Evolutionary conservation across 1,140 invertebrate genomes (phyloP).

Genomic region (Plectrocnemia conspersa): DNA sequence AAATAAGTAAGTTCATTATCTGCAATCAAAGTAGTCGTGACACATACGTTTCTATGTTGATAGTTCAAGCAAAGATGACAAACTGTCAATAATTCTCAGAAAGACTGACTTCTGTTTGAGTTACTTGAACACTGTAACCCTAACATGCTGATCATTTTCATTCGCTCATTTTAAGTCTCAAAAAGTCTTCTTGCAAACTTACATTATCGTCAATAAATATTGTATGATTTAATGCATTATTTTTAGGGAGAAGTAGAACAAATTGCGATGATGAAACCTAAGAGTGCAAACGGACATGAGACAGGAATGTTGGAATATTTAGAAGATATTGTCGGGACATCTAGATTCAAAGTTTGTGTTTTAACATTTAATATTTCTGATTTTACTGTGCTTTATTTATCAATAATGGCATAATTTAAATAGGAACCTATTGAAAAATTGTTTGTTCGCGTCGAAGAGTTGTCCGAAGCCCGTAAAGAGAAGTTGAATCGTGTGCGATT

Average conservation of each 20-base stretch:
- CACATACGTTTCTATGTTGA: no score
- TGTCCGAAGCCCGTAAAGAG: conserved; percentile 75
- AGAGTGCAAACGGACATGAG: conserved; percentile 79
- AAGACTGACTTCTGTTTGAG: no score
- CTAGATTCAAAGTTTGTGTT: conserved; percentile 66
- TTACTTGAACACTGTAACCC: no score
- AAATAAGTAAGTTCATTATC: no score
- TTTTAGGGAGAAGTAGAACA: conserved; percentile 96
- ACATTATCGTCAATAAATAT: conserved; percentile 3
- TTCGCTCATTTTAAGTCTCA: no score
- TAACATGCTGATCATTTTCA: no score
- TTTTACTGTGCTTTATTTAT: neutral
- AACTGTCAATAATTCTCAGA: no score
- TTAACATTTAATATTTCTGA: no score
- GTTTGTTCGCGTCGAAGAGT: conserved; percentile 66
- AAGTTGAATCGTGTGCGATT: conserved; percentile 86
- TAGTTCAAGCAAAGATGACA: no score
- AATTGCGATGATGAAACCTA: conserved; percentile 98
- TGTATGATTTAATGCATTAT: conserved; percentile 9
- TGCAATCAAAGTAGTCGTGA: no score
- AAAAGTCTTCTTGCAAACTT: no score
- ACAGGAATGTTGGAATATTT: conserved; percentile 96
- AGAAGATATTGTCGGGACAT: conserved; percentile 97
- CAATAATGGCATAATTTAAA: conserved; percentile 19
- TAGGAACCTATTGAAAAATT: conserved; percentile 79